phyloP scores from a whole-genome alignment of 2,888 invertebrate genomes.

The Nudaria mundana region DNA sequence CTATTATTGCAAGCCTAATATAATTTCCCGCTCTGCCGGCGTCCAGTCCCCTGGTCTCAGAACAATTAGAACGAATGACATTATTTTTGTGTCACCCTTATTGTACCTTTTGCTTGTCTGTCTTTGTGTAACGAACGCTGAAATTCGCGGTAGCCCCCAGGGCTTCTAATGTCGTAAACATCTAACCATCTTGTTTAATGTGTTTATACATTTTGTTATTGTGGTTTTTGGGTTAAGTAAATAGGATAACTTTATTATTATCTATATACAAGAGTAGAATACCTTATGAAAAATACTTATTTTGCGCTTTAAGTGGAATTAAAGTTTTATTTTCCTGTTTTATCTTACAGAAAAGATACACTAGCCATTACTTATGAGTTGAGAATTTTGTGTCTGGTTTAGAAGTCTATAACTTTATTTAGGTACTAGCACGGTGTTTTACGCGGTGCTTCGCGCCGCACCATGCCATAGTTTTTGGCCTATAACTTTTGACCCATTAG shows the following conservation, averaged over 20 bases:
- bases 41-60: constrained; percentile 61
- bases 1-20: constrained; percentile 62
- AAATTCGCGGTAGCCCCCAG: constrained; percentile 39
- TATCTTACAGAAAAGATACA: neutral
- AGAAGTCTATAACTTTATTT: no score
- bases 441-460: no score
- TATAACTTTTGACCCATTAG: no score
- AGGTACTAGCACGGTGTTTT: no score
- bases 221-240: neutral
- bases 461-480: no score
- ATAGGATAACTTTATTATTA: neutral
- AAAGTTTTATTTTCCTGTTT: no score
- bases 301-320: no score
- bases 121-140: constrained; percentile 49
- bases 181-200: constrained; percentile 27
- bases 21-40: constrained; percentile 71
- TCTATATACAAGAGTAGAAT: neutral
- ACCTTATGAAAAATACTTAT: no score
- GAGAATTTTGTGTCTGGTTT: no score
- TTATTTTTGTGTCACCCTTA: constrained; percentile 67
- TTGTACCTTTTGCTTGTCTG: constrained; percentile 50
- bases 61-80: constrained; percentile 70
- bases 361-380: no score
- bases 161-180: constrained; percentile 29
- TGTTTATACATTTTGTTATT: constrained; percentile 13